These are phyloP conservation scores for Styela plicata DNA, from an alignment of 23 tunicate species.

Conservation along the genomic window DNA sequence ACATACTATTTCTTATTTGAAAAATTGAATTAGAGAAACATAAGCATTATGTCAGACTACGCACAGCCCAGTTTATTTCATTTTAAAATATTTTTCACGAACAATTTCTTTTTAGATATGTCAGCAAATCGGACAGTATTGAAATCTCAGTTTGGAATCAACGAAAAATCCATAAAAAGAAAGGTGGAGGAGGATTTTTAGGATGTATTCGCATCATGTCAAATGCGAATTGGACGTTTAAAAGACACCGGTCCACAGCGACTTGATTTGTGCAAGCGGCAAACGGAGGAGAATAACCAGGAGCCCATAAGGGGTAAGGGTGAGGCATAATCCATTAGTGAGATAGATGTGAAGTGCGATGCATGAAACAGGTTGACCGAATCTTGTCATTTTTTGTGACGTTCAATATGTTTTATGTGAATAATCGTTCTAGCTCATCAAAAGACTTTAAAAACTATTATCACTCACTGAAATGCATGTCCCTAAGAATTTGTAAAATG, in stretches of 20 bases:
- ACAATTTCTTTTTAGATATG: constrained; percentile 57
- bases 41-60: too few species aligned
- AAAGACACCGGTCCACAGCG: constrained; percentile 90
- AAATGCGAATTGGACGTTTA: constrained; percentile 82
- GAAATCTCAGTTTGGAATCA: constrained; percentile 92
- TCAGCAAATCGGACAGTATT: constrained; percentile 88
- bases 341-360: background rate
- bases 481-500: too few species aligned
- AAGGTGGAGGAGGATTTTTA: constrained; percentile 77
- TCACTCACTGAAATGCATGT: too few species aligned
- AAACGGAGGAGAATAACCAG: constrained; percentile 44
- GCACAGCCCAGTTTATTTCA: too few species aligned
- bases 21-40: too few species aligned
- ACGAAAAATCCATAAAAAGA: constrained; percentile 77
- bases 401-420: too few species aligned
- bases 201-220: constrained; percentile 88
- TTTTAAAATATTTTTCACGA: too few species aligned
- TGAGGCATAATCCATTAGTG: background rate
- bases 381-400: too few species aligned
- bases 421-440: too few species aligned
- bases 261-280: constrained; percentile 66
- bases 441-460: too few species aligned
- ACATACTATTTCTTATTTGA: too few species aligned
- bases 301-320: constrained; percentile 60
- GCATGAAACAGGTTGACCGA: too few species aligned